Percentiles rank a stretch among this genome's conserved stretches.
These are phyloP conservation scores for Strix occidentalis DNA, from an alignment of 2,797 vertebrate species.

Conservation along the genomic window DNA sequence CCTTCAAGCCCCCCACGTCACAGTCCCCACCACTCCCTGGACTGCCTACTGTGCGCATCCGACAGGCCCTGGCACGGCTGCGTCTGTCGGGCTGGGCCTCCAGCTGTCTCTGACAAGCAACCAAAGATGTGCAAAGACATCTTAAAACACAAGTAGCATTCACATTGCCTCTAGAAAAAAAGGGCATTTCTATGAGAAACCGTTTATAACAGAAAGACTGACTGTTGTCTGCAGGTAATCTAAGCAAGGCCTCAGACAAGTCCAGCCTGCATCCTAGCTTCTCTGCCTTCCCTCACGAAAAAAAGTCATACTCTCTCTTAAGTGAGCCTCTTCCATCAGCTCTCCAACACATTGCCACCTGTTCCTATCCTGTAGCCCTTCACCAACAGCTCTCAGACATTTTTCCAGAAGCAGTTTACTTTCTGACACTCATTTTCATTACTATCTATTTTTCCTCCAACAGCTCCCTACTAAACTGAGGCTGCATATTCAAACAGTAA, in stretches of 20 bases:
- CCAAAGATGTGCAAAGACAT: neutral
- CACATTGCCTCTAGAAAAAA: neutral
- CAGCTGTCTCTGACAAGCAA: neutral
- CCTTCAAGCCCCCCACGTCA: accelerated
- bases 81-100: neutral
- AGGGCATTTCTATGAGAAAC: neutral
- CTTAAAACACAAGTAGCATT: neutral
- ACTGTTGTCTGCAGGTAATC: neutral
- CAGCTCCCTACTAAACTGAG: neutral
- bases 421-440: neutral
- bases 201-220: neutral
- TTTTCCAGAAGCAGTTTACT: neutral
- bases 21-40: accelerated
- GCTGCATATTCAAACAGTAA: neutral
- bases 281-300: neutral
- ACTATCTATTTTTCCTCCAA: neutral
- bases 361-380: neutral
- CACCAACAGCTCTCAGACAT: neutral
- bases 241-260: neutral
- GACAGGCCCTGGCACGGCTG: accelerated
- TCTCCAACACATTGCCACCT: neutral
- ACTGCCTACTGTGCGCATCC: accelerated
- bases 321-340: neutral
- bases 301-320: neutral
- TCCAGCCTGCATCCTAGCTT: neutral